Evolutionary conservation across 2,113 vertebrate species (phyloP).

Genomic region (Tor tambroides): DNA sequence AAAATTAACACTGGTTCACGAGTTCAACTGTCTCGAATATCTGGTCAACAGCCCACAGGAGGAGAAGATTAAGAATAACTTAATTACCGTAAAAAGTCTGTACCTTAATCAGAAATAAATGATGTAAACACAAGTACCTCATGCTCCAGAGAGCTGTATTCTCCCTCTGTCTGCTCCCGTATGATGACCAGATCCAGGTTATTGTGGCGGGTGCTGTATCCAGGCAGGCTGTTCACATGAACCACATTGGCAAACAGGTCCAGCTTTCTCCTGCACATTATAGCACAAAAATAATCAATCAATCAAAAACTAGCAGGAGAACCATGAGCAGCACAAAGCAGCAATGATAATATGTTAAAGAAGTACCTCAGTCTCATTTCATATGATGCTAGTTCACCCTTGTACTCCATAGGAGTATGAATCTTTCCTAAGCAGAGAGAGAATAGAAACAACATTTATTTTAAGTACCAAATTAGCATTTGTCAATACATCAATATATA

Average conservation of each 20-base stretch:
- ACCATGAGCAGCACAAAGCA: neutral
- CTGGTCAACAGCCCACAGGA: too few species aligned
- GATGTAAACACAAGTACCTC: slow-evolving; percentile 77
- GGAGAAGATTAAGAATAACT: too few species aligned
- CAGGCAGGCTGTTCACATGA: slow-evolving; percentile 90
- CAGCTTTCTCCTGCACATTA: slow-evolving; percentile 83
- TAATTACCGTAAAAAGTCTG: neutral
- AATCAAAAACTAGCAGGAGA: neutral
- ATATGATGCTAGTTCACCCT: slow-evolving; percentile 93
- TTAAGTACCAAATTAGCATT: neutral
- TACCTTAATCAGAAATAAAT: neutral
- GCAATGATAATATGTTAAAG: neutral
- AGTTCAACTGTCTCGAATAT: too few species aligned
- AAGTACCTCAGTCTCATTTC: slow-evolving; percentile 92
- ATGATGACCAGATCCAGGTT: slow-evolving; percentile 97
- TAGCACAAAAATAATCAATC: neutral
- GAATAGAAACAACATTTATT: neutral
- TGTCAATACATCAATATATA: neutral
- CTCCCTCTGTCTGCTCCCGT: slow-evolving; percentile 95
- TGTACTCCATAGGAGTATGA: slow-evolving; percentile 96
- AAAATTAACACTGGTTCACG: neutral
- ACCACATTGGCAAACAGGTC: slow-evolving; percentile 98
- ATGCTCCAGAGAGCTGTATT: slow-evolving; percentile 95
- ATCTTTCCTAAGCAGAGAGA: slow-evolving; percentile 84
- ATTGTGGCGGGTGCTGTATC: slow-evolving; percentile 93